Evolutionary conservation across 2,888 invertebrate species (phyloP).

Genomic region (Sepioteuthis lessoniana): DNA sequence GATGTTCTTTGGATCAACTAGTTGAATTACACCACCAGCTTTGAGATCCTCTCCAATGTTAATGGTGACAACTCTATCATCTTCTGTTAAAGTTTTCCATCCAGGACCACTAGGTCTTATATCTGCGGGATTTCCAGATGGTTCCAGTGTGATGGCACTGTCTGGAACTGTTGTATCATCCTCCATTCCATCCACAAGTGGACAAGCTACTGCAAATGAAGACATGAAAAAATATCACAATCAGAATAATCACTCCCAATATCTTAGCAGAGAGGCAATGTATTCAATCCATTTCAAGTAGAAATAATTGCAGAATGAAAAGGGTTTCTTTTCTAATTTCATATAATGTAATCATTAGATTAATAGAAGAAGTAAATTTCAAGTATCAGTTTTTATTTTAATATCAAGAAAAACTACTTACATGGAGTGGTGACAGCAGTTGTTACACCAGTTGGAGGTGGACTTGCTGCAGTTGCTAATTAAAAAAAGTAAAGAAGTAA

Average conservation of each 20-base stretch:
- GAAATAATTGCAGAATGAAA: background rate
- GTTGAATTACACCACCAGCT: background rate
- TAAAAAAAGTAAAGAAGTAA: too few species aligned
- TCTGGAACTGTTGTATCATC: background rate
- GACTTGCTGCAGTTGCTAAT: background rate
- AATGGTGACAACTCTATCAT: background rate
- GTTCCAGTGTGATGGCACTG: background rate
- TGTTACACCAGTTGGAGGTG: background rate
- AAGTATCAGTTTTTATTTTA: background rate
- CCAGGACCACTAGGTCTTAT: background rate
- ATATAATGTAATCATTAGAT: background rate
- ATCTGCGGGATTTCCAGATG: background rate
- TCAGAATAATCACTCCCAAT: background rate
- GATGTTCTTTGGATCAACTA: background rate
- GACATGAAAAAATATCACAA: background rate
- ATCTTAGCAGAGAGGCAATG: background rate
- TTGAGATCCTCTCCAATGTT: background rate
- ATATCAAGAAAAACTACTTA: background rate
- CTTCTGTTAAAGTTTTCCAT: background rate
- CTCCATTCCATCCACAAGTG: constrained; percentile 36
- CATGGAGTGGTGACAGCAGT: background rate
- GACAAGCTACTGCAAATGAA: background rate
- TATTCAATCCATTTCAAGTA: background rate
- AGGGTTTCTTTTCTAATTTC: background rate
- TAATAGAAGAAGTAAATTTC: background rate